Base-by-base conservation (phyloP, 2,113 vertebrate species). In the Kryptolebias marmoratus region DNA sequence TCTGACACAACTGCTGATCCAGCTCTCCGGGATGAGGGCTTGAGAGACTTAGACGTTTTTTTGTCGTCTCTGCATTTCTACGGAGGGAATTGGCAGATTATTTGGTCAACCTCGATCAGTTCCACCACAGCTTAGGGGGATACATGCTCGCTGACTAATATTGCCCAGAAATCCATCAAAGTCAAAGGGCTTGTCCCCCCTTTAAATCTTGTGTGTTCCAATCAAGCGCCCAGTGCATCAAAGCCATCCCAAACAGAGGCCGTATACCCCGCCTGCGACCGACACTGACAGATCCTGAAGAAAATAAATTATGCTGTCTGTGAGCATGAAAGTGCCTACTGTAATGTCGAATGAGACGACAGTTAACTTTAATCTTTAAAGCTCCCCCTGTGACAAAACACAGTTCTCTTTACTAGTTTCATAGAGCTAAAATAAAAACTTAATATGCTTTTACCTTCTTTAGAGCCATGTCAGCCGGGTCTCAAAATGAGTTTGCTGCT, bases 71-170 rank as follows among this genome's bases (percentile, higher is more conserved):
- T 80, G 91, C 92, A 91, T 90, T 93, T 90, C 88, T 83, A 70
- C 70, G 77, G 80, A 88, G 90, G 89, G 88, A 94, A 93, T 91
- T 92, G 93, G 91, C 88, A 92, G 93, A 94, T 93, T 93, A 93
- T 93, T 93, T 93, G 91, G 90, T 92, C 92, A 92, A 89, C 90
- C 91, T 88, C 85, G 89, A 93, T 93, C 92, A 83, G 91, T 93
- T 94, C 91, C 93, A 90, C 87, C 84, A 52, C 91, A 91, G 93
- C 91, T 93, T 92, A 90, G 82, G 85, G 86, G 87, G 77, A 87
- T 84, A 89, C 86, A 86, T 78, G 85, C 84, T 88, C 84, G 79
- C 82, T 87, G 88, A 88, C 88, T 89, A 91, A 91, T 90, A 91
- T 89, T 84, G 85, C 88, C 83, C 65, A 44, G 59, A 89, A 92